phyloP scores from a whole-genome alignment of 2,888 invertebrate genomes.

The Anticlea derivata region DNA sequence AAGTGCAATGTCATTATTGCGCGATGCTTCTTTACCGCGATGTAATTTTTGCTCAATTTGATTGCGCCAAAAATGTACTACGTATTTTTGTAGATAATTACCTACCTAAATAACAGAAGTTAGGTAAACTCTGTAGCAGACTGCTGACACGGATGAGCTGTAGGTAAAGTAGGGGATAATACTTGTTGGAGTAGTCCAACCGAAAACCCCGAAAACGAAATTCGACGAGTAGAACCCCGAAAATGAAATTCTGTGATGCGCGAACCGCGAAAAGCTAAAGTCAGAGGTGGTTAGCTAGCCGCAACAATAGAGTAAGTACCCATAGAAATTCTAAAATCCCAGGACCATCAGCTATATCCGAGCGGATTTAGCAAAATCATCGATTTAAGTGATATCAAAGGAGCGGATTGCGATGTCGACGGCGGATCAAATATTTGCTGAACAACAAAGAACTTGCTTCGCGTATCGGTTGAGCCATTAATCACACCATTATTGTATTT shows the following conservation, averaged over 20 bases:
- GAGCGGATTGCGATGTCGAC: constrained; percentile 65
- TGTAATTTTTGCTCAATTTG: too few species aligned
- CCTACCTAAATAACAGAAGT: too few species aligned
- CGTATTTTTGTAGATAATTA: too few species aligned
- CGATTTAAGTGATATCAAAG: constrained; percentile 61
- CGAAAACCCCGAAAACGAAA: too few species aligned
- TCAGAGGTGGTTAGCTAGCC: constrained; percentile 8
- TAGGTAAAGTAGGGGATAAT: too few species aligned
- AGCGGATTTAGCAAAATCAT: constrained; percentile 47
- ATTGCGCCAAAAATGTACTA: too few species aligned
- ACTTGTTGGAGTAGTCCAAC: too few species aligned
- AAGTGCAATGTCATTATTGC: too few species aligned
- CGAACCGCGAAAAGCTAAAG: not conserved
- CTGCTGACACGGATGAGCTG: too few species aligned
- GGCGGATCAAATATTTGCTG: constrained; percentile 75
- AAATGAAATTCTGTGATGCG: not conserved
- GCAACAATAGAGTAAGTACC: constrained; percentile 30
- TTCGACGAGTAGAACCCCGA: too few species aligned
- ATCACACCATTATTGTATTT: constrained; percentile 77
- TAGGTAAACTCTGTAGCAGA: too few species aligned
- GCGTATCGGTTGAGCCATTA: constrained; percentile 75
- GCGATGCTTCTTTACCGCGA: too few species aligned
- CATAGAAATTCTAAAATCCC: constrained; percentile 37
- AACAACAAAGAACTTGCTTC: constrained; percentile 75
- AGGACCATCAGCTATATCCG: constrained; percentile 49